Percentiles rank a stretch among this genome's conserved stretches.
Conservation (phyloP, 2,113 vertebrate species). For the Catagonus wagneri region DNA sequence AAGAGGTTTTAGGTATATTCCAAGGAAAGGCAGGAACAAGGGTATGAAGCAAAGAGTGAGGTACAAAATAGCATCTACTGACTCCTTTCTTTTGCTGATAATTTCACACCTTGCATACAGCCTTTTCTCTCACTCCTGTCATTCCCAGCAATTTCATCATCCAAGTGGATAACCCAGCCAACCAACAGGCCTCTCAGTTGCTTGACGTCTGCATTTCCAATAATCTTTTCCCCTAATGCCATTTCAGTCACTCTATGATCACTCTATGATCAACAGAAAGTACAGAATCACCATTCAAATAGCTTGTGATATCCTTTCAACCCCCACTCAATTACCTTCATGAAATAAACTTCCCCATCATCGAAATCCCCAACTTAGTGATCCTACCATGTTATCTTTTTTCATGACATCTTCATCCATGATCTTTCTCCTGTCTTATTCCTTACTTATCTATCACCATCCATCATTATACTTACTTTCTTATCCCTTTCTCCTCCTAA, state of each 20-base stretch:
- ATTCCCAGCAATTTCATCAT: slow-evolving; percentile 1
- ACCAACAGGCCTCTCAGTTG: neutral
- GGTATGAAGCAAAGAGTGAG: neutral
- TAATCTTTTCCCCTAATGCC: neutral
- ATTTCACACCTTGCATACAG: neutral
- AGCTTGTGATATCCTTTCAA: neutral
- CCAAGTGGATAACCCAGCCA: neutral
- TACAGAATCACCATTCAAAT: neutral
- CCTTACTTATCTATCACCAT: neutral
- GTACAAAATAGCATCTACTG: neutral
- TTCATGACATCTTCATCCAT: neutral
- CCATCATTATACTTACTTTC: neutral
- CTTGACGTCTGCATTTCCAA: neutral
- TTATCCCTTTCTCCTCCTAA: neutral
- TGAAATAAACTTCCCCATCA: neutral
- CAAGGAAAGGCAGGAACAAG: neutral
- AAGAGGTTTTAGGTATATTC: neutral
- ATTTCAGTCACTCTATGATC: neutral
- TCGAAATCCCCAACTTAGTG: neutral
- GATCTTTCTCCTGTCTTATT: neutral
- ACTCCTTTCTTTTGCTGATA: neutral
- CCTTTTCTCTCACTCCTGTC: neutral
- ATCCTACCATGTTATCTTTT: neutral
- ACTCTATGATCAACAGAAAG: neutral
- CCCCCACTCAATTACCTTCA: neutral